Evolutionary conservation across 2,888 invertebrate species (phyloP).

Genomic region (Orgyia antiqua): DNA sequence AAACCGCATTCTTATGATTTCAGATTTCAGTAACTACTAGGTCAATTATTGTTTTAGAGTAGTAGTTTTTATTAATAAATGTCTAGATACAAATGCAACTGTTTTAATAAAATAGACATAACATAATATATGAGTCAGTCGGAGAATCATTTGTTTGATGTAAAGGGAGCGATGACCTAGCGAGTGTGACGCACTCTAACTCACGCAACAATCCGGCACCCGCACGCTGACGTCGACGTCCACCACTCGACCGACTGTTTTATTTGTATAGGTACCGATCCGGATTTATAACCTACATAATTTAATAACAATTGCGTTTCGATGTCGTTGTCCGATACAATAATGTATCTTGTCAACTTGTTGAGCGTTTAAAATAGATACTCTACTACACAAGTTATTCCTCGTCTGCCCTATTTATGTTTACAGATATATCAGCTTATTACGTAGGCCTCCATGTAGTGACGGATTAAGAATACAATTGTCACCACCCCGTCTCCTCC

Average conservation of each 20-base stretch:
- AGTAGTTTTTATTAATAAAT: too few relatives aligned
- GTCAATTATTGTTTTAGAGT: too few relatives aligned
- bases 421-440: too few relatives aligned
- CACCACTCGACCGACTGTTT: slow-evolving; percentile 13
- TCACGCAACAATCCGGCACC: slow-evolving; percentile 17
- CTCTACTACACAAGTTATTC: too few relatives aligned
- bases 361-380: slow-evolving; percentile 9
- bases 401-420: too few relatives aligned
- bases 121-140: slow-evolving; percentile 45
- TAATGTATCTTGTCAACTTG: slow-evolving; percentile 10
- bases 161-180: slow-evolving; percentile 66
- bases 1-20: too few relatives aligned
- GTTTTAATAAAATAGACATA: slow-evolving; percentile 41
- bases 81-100: too few relatives aligned
- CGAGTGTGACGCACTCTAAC: slow-evolving; percentile 36
- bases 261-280: slow-evolving; percentile 25
- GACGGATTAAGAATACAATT: too few relatives aligned
- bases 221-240: slow-evolving; percentile 23
- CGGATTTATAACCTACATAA: slow-evolving; percentile 27
- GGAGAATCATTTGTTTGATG: slow-evolving; percentile 48
- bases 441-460: too few relatives aligned
- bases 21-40: too few relatives aligned
- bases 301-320: slow-evolving; percentile 18
- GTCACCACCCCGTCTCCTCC: too few relatives aligned
- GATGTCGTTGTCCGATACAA: slow-evolving; percentile 18